Evolutionary conservation across 2,888 invertebrate species (phyloP).

Genomic region (Acheta domesticus): DNA sequence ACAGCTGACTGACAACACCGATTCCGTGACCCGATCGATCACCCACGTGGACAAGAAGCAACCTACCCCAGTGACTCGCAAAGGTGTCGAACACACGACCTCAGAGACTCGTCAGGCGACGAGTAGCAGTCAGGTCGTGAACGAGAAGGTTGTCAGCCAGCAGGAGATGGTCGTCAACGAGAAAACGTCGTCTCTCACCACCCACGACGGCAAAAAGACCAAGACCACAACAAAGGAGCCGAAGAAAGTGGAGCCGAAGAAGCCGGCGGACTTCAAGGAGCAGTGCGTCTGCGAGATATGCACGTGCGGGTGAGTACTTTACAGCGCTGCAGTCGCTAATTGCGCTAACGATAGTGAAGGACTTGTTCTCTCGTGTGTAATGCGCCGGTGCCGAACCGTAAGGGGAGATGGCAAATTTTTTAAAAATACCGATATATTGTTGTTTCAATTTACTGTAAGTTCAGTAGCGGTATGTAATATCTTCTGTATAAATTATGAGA

Average conservation of each 20-base stretch:
- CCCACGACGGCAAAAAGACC: background rate
- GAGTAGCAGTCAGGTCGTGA: background rate
- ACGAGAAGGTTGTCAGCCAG: background rate
- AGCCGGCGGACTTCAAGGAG: slow-evolving; percentile 55
- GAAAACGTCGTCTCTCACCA: background rate
- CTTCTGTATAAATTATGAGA: no score
- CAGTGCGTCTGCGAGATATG: slow-evolving; percentile 88
- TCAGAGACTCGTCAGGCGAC: background rate
- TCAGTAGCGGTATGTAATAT: no score
- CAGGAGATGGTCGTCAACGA: background rate
- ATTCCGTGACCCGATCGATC: background rate
- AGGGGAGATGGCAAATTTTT: no score
- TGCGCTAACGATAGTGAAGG: no score
- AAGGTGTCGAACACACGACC: background rate
- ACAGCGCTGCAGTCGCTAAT: background rate
- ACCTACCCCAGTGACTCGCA: background rate
- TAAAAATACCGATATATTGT: no score
- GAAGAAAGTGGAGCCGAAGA: background rate
- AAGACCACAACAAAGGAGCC: background rate
- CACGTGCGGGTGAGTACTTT: slow-evolving; percentile 77
- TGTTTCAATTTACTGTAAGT: no score
- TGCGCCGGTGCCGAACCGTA: no score
- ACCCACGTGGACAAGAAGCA: background rate
- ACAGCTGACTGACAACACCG: background rate
- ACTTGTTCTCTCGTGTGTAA: no score